phyloP scores from a whole-genome alignment of 1,140 invertebrate genomes.

The Centruroides sculpturatus region DNA sequence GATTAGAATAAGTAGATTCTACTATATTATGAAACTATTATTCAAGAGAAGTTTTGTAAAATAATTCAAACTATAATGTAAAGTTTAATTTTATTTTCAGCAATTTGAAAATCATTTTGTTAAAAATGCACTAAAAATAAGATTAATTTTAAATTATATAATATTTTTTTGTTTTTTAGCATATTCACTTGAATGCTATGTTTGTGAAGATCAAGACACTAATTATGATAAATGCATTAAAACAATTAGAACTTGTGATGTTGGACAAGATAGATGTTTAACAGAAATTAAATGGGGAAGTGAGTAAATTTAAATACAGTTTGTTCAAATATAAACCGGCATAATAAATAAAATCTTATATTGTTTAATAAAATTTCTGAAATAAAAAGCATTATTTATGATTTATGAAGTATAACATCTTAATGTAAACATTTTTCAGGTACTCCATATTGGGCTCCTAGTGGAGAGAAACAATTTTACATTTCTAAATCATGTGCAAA shows the following conservation, averaged over 20 bases:
- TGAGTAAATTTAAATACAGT: slow-evolving; percentile 30
- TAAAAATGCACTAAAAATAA: too few species aligned
- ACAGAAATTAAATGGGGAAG: slow-evolving; percentile 80
- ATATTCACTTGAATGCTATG: slow-evolving; percentile 69
- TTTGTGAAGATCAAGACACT: slow-evolving; percentile 79
- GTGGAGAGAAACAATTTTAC: slow-evolving; percentile 84
- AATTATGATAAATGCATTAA: slow-evolving; percentile 87
- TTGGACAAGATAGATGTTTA: slow-evolving; percentile 70
- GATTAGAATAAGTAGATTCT: too few species aligned
- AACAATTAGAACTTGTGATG: slow-evolving; percentile 78
- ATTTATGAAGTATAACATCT: too few species aligned
- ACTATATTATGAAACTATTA: too few species aligned
- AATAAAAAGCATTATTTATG: too few species aligned
- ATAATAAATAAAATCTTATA: too few species aligned
- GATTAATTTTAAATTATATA: not conserved
- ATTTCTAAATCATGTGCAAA: slow-evolving; percentile 79
- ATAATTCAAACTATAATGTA: too few species aligned
- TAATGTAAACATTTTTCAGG: slow-evolving; percentile 35
- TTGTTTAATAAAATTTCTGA: too few species aligned
- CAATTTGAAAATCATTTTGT: too few species aligned
- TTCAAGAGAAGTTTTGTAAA: too few species aligned
- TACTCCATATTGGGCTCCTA: slow-evolving; percentile 84
- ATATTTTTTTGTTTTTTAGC: slow-evolving; percentile 2
- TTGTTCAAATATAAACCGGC: not conserved
- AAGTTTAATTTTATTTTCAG: too few species aligned